Evolutionary conservation across 2,888 invertebrate genomes (phyloP).

Genomic region (Pandemis cinnamomeana): DNA sequence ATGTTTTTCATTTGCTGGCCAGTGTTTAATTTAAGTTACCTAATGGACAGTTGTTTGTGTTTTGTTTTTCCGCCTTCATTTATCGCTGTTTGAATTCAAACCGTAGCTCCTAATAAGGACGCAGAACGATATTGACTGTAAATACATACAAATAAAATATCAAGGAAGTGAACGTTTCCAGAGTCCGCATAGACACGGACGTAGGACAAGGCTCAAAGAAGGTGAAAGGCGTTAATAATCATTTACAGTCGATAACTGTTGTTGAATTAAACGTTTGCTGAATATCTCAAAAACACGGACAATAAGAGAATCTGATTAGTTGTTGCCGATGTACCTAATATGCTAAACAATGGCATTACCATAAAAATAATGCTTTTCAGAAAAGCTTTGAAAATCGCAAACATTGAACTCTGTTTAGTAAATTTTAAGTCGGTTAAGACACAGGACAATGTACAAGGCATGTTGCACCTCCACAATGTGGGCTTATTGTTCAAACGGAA

Average conservation of each 20-base stretch:
- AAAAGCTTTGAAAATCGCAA: slow-evolving; percentile 3
- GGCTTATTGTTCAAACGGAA: slow-evolving; percentile 40
- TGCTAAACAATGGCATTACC: slow-evolving; percentile 22
- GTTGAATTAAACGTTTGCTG: not conserved
- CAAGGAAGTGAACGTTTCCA: slow-evolving; percentile 40
- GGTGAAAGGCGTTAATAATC: slow-evolving; percentile 32
- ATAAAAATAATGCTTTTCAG: slow-evolving; percentile 7
- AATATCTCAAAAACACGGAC: not conserved
- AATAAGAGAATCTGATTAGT: slow-evolving; percentile 1
- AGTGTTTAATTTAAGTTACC: slow-evolving; percentile 9
- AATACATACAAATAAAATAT: slow-evolving; percentile 22
- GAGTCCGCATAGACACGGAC: slow-evolving; percentile 36
- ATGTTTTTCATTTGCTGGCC: not conserved
- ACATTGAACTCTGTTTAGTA: slow-evolving; percentile 30
- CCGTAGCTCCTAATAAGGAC: slow-evolving; percentile 24
- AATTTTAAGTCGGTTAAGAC: slow-evolving; percentile 33
- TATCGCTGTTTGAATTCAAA: slow-evolving; percentile 17
- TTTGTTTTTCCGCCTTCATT: slow-evolving; percentile 6
- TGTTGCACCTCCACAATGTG: slow-evolving; percentile 36
- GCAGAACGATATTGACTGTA: slow-evolving; percentile 10
- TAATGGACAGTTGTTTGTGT: not conserved
- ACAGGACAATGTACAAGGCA: slow-evolving; percentile 39
- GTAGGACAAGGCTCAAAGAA: slow-evolving; percentile 28
- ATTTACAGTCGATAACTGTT: not conserved
- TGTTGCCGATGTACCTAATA: not conserved